Conservation (phyloP, 2,797 vertebrate species). For the Heterohyrax brucei region DNA sequence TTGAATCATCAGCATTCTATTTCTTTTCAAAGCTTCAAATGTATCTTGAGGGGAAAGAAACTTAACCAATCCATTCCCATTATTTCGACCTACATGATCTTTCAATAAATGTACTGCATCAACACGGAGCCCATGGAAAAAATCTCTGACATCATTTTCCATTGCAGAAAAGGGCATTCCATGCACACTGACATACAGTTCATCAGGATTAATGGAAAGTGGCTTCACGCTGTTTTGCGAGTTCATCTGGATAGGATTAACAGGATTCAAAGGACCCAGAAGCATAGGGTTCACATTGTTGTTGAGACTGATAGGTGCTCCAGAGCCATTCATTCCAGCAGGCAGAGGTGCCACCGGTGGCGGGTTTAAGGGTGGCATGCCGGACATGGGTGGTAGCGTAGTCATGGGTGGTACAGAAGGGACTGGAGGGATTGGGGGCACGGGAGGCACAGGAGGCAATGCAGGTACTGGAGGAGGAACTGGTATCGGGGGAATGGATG, state of each 20-base stretch:
- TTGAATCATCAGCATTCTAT: conserved; percentile 98
- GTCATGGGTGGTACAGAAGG: conserved; percentile 96
- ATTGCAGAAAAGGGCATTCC: conserved; percentile 97
- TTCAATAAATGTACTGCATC: conserved; percentile 95
- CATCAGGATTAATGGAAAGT: conserved; percentile 95
- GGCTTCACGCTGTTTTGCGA: conserved; percentile 97
- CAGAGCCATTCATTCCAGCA: conserved; percentile 94
- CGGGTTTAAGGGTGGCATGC: conserved; percentile 97
- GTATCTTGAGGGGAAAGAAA: conserved; percentile 98
- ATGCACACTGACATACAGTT: conserved; percentile 96
- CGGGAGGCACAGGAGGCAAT: conserved; percentile 95
- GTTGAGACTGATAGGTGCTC: conserved; percentile 94
- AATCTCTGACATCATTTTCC: conserved; percentile 96
- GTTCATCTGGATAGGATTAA: conserved; percentile 94
- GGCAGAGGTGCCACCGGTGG: conserved; percentile 96
- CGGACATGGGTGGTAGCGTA: conserved; percentile 95
- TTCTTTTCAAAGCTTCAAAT: conserved; percentile 97
- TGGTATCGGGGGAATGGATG: conserved; percentile 95
- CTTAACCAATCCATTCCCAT: conserved; percentile 96
- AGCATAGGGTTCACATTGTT: conserved; percentile 96
- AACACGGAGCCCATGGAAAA: conserved; percentile 96
- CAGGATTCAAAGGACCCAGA: conserved; percentile 95
- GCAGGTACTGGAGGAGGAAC: conserved; percentile 96
- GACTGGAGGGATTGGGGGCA: conserved; percentile 95
- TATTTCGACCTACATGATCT: conserved; percentile 96